Conservation (phyloP, 2,888 invertebrate genomes). For the Mystacides longicornis region DNA sequence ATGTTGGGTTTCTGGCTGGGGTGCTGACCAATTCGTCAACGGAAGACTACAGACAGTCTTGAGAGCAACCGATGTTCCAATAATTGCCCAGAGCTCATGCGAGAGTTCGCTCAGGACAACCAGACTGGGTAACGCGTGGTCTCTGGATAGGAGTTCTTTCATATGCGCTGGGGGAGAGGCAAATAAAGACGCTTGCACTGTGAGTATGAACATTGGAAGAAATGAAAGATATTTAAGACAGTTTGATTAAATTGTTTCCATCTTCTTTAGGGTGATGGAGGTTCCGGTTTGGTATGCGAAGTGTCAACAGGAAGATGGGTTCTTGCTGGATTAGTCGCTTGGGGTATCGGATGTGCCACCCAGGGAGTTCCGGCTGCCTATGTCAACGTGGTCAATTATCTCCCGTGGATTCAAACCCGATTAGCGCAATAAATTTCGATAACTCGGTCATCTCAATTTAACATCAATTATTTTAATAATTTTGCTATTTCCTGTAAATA, state of each 20-base stretch:
- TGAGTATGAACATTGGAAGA: slow-evolving; percentile 29
- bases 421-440: background rate
- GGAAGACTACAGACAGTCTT: slow-evolving; percentile 58
- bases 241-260: background rate
- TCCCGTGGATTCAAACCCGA: slow-evolving; percentile 56
- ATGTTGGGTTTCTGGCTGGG: slow-evolving; percentile 80
- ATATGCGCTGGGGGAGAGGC: slow-evolving; percentile 73
- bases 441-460: background rate
- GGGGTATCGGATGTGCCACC: slow-evolving; percentile 68
- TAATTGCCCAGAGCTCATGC: slow-evolving; percentile 58
- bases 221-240: background rate
- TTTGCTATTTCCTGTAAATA: background rate
- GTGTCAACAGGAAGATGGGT: slow-evolving; percentile 47
- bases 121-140: slow-evolving; percentile 55
- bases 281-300: slow-evolving; percentile 62
- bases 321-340: slow-evolving; percentile 61
- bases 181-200: slow-evolving; percentile 72
- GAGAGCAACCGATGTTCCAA: slow-evolving; percentile 69
- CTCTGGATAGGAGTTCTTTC: slow-evolving; percentile 59
- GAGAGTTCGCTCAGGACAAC: slow-evolving; percentile 56
- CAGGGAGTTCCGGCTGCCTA: slow-evolving; percentile 70
- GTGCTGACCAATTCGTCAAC: slow-evolving; percentile 65
- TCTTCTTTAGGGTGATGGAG: slow-evolving; percentile 64
- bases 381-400: slow-evolving; percentile 60
- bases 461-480: background rate